A percentile compares a stretch with the other conserved stretches of the same genome.
phyloP scores from a whole-genome alignment of 2,888 invertebrate genomes.

The Gastrophysa polygoni region DNA sequence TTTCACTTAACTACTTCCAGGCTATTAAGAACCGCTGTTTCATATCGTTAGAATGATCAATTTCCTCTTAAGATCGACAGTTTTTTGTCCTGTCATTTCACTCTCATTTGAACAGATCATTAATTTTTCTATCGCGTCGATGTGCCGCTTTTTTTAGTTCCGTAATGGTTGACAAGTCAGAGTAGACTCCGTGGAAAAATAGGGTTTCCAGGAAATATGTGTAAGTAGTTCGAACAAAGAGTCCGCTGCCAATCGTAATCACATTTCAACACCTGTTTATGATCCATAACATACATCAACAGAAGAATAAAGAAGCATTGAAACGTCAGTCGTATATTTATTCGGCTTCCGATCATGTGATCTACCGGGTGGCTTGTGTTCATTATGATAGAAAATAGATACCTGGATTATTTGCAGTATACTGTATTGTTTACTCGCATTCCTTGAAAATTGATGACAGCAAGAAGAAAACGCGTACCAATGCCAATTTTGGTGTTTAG shows the following conservation, averaged over 20 bases:
- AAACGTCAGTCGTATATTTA: constrained; percentile 27
- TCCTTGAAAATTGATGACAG: no score
- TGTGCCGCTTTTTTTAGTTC: constrained; percentile 13
- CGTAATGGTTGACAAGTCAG: constrained; percentile 26
- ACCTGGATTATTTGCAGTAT: no score
- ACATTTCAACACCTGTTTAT: constrained; percentile 33
- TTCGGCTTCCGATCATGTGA: not conserved
- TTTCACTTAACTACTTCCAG: no score
- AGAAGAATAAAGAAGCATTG: constrained; percentile 29
- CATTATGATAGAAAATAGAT: no score
- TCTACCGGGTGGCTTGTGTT: no score
- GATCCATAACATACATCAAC: constrained; percentile 32
- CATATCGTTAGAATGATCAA: no score
- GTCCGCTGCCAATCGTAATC: constrained; percentile 18
- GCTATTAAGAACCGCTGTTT: no score
- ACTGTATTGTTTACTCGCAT: no score
- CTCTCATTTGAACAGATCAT: constrained; percentile 17
- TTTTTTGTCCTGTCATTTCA: not conserved
- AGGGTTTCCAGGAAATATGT: constrained; percentile 21
- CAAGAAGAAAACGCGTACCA: no score
- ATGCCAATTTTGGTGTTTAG: no score
- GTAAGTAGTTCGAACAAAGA: constrained; percentile 23
- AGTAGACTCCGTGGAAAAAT: constrained; percentile 14
- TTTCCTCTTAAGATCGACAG: not conserved
- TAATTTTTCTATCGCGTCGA: constrained; percentile 7